These are phyloP conservation scores for Cepaea nemoralis DNA, from an alignment of 1,140 invertebrate species.

Conservation along the genomic window DNA sequence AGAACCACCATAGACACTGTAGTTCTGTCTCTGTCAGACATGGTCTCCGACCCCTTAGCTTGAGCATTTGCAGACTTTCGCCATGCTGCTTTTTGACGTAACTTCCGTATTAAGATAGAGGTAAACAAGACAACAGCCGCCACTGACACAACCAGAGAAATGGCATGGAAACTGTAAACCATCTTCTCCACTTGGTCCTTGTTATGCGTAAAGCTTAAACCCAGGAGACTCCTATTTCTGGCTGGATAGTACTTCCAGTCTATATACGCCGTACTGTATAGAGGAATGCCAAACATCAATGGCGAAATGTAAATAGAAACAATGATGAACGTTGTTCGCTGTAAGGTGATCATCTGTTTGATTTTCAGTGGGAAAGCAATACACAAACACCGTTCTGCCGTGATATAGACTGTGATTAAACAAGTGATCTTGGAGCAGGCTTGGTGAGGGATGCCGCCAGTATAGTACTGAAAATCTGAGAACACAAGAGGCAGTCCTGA, in stretches of 20 bases:
- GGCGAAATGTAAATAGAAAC: neutral
- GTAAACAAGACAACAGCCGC: neutral
- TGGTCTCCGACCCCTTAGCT: neutral
- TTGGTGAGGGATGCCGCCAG: neutral
- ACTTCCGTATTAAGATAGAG: neutral
- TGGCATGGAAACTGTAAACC: too few species aligned
- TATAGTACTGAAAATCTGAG: neutral
- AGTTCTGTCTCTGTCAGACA: neutral
- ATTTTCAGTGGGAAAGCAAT: neutral
- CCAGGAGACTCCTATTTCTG: neutral
- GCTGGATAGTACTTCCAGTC: neutral
- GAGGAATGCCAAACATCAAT: neutral
- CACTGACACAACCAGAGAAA: too few species aligned
- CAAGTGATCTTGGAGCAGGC: neutral
- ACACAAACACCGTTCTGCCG: neutral
- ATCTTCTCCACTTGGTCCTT: neutral
- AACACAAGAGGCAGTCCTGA: neutral
- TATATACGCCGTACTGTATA: neutral
- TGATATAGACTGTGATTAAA: neutral
- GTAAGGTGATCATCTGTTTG: constrained; percentile 8
- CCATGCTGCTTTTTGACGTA: neutral
- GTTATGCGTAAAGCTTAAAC: neutral
- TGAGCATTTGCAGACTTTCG: neutral
- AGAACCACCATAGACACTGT: neutral
- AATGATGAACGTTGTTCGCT: neutral